Conservation (phyloP, 2,888 invertebrate genomes). For the Troides oblongomaculatus region DNA sequence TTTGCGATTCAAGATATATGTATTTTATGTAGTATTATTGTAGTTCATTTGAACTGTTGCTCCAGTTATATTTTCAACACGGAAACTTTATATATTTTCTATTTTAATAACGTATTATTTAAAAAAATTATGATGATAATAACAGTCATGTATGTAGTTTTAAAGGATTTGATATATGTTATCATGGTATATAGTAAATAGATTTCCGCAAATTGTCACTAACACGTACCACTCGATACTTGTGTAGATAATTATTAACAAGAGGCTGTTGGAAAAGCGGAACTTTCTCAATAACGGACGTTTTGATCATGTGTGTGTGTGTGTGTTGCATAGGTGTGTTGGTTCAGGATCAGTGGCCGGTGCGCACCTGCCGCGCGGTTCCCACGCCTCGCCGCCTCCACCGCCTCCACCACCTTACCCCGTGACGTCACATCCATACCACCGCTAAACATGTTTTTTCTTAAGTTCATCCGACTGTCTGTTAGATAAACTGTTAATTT, state of each 20-base stretch:
- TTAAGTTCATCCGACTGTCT: neutral
- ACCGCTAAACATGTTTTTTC: slow-evolving; percentile 62
- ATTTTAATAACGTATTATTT: too few relatives aligned
- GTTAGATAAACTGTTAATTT: neutral
- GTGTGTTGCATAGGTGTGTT: slow-evolving; percentile 46
- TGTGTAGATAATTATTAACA: slow-evolving; percentile 18
- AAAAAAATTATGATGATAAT: too few relatives aligned
- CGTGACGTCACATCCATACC: slow-evolving; percentile 69
- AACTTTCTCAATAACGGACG: slow-evolving; percentile 67
- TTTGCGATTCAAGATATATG: too few relatives aligned
- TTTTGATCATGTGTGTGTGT: slow-evolving; percentile 38
- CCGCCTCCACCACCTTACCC: slow-evolving; percentile 42
- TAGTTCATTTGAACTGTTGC: too few relatives aligned
- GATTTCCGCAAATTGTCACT: slow-evolving; percentile 1
- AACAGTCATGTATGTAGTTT: too few relatives aligned
- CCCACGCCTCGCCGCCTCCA: slow-evolving; percentile 67
- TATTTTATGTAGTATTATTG: too few relatives aligned
- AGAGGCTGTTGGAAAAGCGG: slow-evolving; percentile 58
- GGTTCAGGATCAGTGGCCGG: slow-evolving; percentile 78
- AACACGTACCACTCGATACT: neutral
- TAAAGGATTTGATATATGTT: too few relatives aligned
- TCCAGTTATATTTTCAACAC: too few relatives aligned
- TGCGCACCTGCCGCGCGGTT: slow-evolving; percentile 78
- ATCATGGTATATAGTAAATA: neutral
- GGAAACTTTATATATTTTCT: too few relatives aligned